Base-by-base conservation (phyloP, 2,113 vertebrate species). In the Poeciliopsis prolifica region DNA sequence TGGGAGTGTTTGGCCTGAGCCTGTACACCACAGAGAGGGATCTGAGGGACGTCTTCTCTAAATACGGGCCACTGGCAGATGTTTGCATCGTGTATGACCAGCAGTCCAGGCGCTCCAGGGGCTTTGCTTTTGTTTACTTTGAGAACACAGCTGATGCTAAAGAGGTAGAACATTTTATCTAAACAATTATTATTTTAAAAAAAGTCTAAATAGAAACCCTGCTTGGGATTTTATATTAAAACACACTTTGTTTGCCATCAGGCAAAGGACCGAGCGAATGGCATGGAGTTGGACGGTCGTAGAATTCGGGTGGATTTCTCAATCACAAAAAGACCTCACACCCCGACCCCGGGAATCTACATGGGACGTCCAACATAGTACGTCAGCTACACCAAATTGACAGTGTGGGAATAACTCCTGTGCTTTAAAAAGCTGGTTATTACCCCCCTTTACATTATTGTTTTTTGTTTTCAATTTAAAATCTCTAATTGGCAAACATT, bases 281-380 rank as follows among this genome's bases (percentile, higher is more conserved):
- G 98, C 81, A 99, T 98, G 97, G 97, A 99, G 82, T 92, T 99
- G 91, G 97, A 98, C 74, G 97, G 97, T 6, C 96, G 97, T 26
- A 95, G 96, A 68, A 98, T 99, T 78, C 90, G 97, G 75, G 97
- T 99, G 63, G 98, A 99, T 89, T 99, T 96, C 73, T 99, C 97
- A 62, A 98, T 99, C 86, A 98, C 97, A 13, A 98, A 98, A 91
- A 95, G 97, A 89, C 95, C 97, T 79, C 97, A 98, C 89, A 99
- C 97, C 1, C 97, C 97, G 54, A 98, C 98, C 15, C 97, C 97
- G 87, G 98, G 97, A 81, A 98, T 99, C 88, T 98, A 99, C 65
- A 98, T 99, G 97, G 98, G 97, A 40, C 95, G 96, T 83, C 97
- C 97, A 42, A 98, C 97, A 75, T 98, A 98, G 97, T 99, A 93